Conservation (phyloP, 2,888 invertebrate species). For the Drosophila mayaguana region DNA sequence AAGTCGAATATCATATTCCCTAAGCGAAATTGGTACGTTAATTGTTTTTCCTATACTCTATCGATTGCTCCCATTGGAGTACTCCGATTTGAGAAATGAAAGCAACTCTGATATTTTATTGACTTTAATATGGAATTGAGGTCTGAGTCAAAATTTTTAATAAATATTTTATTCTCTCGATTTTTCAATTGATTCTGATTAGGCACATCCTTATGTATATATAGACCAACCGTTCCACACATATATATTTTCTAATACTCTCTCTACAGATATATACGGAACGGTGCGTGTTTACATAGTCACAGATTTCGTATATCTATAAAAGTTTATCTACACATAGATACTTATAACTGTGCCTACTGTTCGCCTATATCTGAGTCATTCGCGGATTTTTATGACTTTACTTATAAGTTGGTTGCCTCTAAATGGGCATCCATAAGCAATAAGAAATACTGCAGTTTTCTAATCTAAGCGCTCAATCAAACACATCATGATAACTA, state of each 20-base stretch:
- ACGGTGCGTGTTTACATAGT: slow-evolving; percentile 27
- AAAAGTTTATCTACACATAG: slow-evolving; percentile 14
- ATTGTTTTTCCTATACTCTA: too few species aligned
- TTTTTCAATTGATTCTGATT: neutral
- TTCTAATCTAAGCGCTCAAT: slow-evolving; percentile 26
- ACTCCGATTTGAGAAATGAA: too few species aligned
- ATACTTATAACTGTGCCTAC: neutral
- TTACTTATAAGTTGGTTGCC: slow-evolving; percentile 19
- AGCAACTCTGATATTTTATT: too few species aligned
- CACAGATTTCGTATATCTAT: slow-evolving; percentile 35
- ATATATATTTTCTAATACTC: neutral
- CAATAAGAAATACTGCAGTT: slow-evolving; percentile 22
- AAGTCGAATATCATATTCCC: neutral
- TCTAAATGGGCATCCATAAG: slow-evolving; percentile 25
- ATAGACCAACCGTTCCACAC: too few species aligned
- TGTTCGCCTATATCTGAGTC: slow-evolving; percentile 28
- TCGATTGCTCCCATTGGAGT: neutral
- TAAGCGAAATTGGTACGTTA: neutral
- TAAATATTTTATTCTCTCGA: neutral
- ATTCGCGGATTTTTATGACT: slow-evolving; percentile 26
- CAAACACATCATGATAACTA: slow-evolving; percentile 6
- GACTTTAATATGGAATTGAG: too few species aligned
- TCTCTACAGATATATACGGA: neutral
- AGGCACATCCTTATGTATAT: neutral
- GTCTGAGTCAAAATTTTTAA: too few species aligned